Evolutionary conservation across 2,113 vertebrate species (phyloP).

Genomic region (Hydrolagus affinis): DNA sequence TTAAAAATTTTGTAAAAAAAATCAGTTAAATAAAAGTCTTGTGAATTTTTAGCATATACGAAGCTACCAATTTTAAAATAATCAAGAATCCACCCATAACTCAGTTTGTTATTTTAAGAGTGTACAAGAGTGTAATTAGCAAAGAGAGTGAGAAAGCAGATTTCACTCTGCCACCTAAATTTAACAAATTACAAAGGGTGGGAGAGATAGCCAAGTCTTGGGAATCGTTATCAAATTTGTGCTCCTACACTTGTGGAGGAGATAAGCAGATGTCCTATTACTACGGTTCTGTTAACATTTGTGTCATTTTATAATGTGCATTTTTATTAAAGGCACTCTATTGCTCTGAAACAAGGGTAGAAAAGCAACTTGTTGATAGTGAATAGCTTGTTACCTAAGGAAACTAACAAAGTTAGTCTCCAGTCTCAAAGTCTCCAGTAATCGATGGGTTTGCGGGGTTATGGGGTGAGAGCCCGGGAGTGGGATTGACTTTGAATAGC

Average conservation of each 20-base stretch:
- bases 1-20: no score
- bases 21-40: no score
- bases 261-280: not conserved
- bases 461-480: no score
- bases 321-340: not conserved
- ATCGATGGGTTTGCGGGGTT: no score
- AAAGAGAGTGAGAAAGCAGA: no score
- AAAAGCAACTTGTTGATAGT: not conserved
- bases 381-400: not conserved
- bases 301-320: not conserved
- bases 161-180: not conserved
- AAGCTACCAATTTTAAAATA: no score
- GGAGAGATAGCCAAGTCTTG: not conserved
- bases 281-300: not conserved
- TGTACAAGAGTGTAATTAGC: no score
- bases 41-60: no score
- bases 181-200: not conserved
- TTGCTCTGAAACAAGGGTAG: not conserved
- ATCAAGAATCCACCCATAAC: no score
- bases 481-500: no score
- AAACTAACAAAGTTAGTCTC: not conserved
- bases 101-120: no score
- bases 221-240: not conserved
- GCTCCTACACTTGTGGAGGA: not conserved
- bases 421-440: no score